Percentiles rank a stretch among this genome's conserved stretches.
Conservation (phyloP, 2,113 vertebrate species). For the Tachysurus vachellii region DNA sequence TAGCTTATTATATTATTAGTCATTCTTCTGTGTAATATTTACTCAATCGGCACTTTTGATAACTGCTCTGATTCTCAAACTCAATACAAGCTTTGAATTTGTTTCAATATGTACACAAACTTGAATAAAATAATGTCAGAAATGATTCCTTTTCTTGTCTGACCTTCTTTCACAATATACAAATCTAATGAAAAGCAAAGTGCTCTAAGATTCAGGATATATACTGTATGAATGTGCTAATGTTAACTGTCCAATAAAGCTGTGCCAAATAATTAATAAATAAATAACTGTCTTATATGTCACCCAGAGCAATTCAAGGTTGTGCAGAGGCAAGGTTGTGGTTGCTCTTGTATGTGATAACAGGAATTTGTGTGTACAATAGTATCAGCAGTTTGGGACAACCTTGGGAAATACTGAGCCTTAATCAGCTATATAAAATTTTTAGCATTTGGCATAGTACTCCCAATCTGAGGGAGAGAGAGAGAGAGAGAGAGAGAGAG, state of each 20-base stretch:
- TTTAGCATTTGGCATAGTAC: background rate
- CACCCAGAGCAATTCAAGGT: background rate
- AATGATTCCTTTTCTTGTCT: background rate
- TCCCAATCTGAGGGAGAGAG: background rate
- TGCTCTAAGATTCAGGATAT: background rate
- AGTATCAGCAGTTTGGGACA: background rate
- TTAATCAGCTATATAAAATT: background rate
- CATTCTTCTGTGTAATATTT: background rate
- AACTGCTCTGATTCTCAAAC: conserved; percentile 8
- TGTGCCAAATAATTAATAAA: background rate
- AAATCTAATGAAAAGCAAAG: background rate
- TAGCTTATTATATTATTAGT: background rate
- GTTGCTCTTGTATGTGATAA: background rate
- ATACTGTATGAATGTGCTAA: too few relatives aligned
- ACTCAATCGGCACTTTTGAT: background rate
- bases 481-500: too few relatives aligned
- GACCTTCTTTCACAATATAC: background rate
- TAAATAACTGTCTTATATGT: background rate
- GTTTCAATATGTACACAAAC: background rate
- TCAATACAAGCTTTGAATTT: background rate
- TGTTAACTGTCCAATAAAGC: background rate
- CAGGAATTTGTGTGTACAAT: background rate
- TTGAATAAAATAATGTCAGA: background rate
- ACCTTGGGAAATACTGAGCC: background rate
- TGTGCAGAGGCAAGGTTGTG: background rate